Conservation (phyloP, 2,797 vertebrate genomes). For the Pangasius larnaudii region DNA sequence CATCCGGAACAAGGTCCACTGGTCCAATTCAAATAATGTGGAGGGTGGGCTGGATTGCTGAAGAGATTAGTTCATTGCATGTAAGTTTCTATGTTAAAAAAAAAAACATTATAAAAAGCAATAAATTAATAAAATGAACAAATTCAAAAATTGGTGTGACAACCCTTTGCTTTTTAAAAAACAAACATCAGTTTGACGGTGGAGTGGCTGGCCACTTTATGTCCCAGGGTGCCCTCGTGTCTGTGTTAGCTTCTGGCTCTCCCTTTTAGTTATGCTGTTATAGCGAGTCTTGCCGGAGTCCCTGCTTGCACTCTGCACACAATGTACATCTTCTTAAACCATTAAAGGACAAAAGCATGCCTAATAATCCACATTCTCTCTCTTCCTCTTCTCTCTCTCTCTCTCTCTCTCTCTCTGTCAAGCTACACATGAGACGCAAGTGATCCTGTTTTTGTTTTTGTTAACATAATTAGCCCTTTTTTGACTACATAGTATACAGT, state of each 20-base stretch:
- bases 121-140: neutral
- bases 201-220: no score
- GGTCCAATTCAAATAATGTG: constrained; percentile 14
- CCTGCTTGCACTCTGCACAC: neutral
- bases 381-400: neutral
- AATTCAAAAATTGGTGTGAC: neutral
- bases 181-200: neutral
- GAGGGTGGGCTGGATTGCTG: neutral
- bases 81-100: neutral
- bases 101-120: neutral
- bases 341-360: neutral
- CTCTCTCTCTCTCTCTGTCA: neutral
- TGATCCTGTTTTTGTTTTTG: neutral
- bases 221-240: no score
- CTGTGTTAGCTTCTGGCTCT: no score
- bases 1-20: constrained; percentile 41
- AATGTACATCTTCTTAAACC: neutral
- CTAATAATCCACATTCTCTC: neutral
- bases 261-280: no score
- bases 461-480: neutral
- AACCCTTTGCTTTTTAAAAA: neutral
- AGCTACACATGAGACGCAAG: no score
- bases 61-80: neutral
- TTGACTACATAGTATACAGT: neutral
- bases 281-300: neutral